phyloP scores from a whole-genome alignment of 2,113 vertebrate species.

The Thinocorus orbignyianus region DNA sequence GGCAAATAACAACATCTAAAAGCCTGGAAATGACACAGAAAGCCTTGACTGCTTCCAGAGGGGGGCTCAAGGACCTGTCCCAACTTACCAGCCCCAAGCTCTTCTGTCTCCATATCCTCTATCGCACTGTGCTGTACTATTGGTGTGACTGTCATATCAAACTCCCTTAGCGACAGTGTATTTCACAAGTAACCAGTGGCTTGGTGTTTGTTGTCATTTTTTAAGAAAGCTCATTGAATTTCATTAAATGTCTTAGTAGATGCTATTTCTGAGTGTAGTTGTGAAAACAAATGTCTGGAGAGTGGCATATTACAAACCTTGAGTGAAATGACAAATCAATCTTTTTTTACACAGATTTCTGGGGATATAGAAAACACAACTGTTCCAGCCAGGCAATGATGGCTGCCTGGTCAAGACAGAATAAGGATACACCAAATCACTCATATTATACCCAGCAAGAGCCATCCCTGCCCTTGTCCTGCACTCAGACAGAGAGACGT shows the following conservation, averaged over 20 bases:
- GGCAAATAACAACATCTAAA: not conserved
- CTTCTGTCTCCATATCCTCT: not conserved
- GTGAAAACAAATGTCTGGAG: conserved; percentile 12
- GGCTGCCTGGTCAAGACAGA: not conserved
- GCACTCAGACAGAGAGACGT: not conserved
- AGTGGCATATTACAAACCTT: not conserved
- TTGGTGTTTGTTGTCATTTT: not conserved
- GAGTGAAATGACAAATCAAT: conserved; percentile 22
- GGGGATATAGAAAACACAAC: not conserved
- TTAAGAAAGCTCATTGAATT: conserved; percentile 25
- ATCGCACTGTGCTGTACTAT: not conserved
- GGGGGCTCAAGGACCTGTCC: not conserved
- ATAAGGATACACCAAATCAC: not conserved
- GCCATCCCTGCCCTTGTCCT: not conserved
- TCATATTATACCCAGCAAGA: not conserved
- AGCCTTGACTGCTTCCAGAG: not conserved
- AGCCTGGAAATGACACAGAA: not conserved
- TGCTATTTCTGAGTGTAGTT: not conserved
- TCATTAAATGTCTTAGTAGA: not conserved
- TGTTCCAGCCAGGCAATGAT: not conserved
- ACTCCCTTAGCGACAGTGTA: not conserved
- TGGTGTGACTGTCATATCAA: not conserved
- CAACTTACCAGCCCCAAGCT: not conserved
- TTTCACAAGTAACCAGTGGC: not conserved
- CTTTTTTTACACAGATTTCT: not conserved